These are phyloP conservation scores for Pseudomyrmex cubaensis DNA, from an alignment of 1,140 invertebrate genomes.

Conservation along the genomic window DNA sequence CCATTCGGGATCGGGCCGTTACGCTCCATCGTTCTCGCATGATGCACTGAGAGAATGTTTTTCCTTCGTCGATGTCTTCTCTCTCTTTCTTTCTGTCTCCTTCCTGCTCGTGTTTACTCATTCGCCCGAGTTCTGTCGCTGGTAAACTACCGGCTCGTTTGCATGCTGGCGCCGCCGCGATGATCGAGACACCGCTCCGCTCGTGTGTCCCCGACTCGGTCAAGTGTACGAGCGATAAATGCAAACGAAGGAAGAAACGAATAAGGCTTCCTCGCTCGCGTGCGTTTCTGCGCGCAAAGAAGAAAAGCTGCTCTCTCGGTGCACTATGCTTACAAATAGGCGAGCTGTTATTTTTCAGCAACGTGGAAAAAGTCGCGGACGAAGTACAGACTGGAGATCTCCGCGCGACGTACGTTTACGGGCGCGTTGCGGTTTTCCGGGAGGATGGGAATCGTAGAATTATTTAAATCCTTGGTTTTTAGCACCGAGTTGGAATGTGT, in stretches of 20 bases:
- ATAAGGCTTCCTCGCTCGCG: constrained; percentile 23
- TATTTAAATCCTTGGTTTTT: constrained; percentile 47
- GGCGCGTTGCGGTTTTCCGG: background rate
- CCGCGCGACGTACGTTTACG: background rate
- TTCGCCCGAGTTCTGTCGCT: constrained; percentile 4
- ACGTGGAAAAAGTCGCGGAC: constrained; percentile 16
- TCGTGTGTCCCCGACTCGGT: constrained; percentile 33
- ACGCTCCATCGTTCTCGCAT: background rate
- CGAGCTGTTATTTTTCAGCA: constrained; percentile 23
- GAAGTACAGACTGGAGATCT: background rate
- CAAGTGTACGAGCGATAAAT: constrained; percentile 66
- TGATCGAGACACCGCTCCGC: constrained; percentile 56
- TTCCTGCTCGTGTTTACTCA: constrained; percentile 2
- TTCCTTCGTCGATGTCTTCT: constrained; percentile 31
- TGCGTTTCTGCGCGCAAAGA: constrained; percentile 24
- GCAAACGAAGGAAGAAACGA: constrained; percentile 30
- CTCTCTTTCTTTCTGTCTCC: background rate
- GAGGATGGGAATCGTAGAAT: constrained; percentile 48
- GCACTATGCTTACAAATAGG: constrained; percentile 17
- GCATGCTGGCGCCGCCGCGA: constrained; percentile 64
- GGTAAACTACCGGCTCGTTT: constrained; percentile 60
- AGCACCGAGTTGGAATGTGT: background rate
- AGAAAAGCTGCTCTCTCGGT: background rate
- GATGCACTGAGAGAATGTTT: background rate
- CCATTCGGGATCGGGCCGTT: background rate